Evolutionary conservation across 2,888 invertebrate species (phyloP), one percentile per base, ranked within the genome.

Genomic region (Tanypteryx hageni): DNA sequence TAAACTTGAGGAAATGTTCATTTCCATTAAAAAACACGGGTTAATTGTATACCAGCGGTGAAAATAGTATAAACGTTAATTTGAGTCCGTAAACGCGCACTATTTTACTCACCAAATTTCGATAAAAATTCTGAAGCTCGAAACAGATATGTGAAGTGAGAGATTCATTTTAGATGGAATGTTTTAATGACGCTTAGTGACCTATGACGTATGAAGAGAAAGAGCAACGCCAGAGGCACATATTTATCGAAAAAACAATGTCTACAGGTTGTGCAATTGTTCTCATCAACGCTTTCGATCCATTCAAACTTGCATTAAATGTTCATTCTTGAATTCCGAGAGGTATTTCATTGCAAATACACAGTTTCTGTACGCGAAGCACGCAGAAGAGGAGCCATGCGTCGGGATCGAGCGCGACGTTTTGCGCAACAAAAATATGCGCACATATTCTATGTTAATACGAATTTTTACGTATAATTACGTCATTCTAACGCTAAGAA

Each of bases 111-210:
- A 1, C 1, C 5, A 44, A 44, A 44, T 3, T 44, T 44, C 44
- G 44, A 44, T 44, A 44, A 44, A 44, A 44, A 44, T 44, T 44
- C 44, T 44, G 44, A 44, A 44, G 44, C 44, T 44, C 44, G 44
- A 44, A 44, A 44, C 44, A 44, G 44, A 44, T 1, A 44, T n/a
- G 44, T 44, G 44, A 44, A 44, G 44, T 44, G 44, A 44, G 44
- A 5, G 5, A 44, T 44, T 44, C 1, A 44, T 44, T 44, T 5
- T 44, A 5, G 44, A 44, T 14, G 10, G 27, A 76, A 76, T 0
- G 27, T 76, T 76, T 76, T 76, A 76, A 76, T 76, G 76, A 76
- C 76, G 76, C 76, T 76, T 5, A 76, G 76, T 76, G 76, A 76
- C 76, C 76, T 76, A 76, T 76, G 76, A 76, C 76, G 22, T 76